Percentiles rank a stretch among this genome's conserved stretches.
These are phyloP conservation scores for Nomada flava DNA, from an alignment of 2,888 invertebrate genomes.

Conservation along the genomic window DNA sequence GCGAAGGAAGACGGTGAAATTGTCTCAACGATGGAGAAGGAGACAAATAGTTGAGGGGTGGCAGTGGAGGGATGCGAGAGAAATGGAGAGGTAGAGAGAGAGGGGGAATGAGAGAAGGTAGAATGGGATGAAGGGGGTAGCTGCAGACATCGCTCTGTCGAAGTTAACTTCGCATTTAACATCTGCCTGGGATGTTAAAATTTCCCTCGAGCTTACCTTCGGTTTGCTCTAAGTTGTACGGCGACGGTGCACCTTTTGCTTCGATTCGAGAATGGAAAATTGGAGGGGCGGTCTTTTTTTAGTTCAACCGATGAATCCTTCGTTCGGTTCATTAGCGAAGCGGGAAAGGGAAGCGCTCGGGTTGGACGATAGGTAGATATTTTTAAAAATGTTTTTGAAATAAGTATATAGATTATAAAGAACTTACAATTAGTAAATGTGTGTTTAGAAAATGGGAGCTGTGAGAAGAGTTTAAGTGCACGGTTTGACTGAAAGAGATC, in stretches of 20 bases:
- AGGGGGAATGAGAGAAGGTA: not conserved
- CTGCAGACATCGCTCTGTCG: conserved; percentile 65
- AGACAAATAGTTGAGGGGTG: not conserved
- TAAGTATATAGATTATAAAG: no score
- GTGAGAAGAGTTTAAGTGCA: no score
- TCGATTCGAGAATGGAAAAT: conserved; percentile 69
- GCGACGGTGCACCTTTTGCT: conserved; percentile 73
- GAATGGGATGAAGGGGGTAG: conserved; percentile 1
- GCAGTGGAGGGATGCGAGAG: no score
- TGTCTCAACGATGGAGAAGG: not conserved
- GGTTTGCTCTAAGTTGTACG: conserved; percentile 77
- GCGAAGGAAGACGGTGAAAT: conserved; percentile 24
- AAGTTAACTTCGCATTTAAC: conserved; percentile 82
- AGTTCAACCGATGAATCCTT: conserved; percentile 49
- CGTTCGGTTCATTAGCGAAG: not conserved
- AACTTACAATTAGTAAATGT: no score
- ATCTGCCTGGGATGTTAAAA: conserved; percentile 80
- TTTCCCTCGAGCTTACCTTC: conserved; percentile 74
- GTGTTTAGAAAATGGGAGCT: no score
- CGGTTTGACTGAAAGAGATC: no score
- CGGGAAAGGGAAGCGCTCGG: no score
- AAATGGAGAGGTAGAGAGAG: no score
- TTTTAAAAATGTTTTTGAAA: no score
- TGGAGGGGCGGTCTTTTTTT: conserved; percentile 64
- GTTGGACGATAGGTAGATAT: no score